Conservation (phyloP, 2,797 vertebrate genomes). For the Steatocranus sp. region DNA sequence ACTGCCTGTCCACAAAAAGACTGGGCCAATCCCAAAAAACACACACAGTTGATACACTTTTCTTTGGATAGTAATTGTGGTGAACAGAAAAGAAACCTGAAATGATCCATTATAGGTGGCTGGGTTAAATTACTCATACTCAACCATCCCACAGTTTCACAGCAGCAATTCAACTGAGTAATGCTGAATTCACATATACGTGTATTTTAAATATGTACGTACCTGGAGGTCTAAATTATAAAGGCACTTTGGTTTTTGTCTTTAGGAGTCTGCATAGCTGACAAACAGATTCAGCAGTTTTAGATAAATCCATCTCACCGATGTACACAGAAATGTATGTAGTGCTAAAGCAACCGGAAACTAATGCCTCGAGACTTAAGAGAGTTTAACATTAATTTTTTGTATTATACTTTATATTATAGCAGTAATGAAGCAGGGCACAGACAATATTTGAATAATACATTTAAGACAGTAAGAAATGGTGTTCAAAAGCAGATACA, state of each 20-base stretch:
- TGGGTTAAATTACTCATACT: conserved; percentile 37
- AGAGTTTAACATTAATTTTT: neutral
- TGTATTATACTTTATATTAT: neutral
- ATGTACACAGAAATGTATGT: neutral
- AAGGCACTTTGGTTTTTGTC: neutral
- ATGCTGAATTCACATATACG: conserved; percentile 19
- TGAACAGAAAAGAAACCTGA: conserved; percentile 42
- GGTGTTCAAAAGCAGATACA: neutral
- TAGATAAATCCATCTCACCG: neutral
- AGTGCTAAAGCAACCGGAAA: neutral
- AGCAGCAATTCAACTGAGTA: neutral
- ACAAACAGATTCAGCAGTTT: neutral
- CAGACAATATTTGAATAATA: neutral
- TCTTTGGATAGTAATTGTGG: conserved; percentile 46
- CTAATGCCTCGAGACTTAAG: fast-evolving
- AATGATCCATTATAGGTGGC: conserved; percentile 31
- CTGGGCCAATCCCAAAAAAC: conserved; percentile 32
- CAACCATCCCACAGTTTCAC: conserved; percentile 25
- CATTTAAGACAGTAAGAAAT: neutral
- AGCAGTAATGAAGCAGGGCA: neutral
- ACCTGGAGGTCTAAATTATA: neutral
- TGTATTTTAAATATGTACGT: neutral
- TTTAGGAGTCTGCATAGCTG: neutral
- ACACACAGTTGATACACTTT: conserved; percentile 43
- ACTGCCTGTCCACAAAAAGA: conserved; percentile 38